phyloP scores from a whole-genome alignment of 2,888 invertebrate species.

The Amiota minor region DNA sequence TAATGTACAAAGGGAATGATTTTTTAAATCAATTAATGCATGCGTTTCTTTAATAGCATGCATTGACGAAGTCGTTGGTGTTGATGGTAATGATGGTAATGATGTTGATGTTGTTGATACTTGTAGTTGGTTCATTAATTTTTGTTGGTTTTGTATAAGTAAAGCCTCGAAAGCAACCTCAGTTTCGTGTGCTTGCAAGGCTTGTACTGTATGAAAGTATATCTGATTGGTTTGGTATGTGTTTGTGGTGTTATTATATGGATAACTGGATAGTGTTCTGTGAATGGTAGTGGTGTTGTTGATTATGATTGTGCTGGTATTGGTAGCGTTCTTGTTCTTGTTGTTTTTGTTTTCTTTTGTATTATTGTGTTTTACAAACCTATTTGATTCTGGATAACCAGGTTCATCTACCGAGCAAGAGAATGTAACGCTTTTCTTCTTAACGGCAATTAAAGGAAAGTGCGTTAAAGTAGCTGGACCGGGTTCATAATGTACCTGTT shows the following conservation, averaged over 20 bases:
- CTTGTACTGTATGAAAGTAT: conserved; percentile 65
- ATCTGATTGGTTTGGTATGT: conserved; percentile 43
- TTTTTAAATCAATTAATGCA: conserved; percentile 69
- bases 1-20: conserved; percentile 69
- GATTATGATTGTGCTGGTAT: conserved; percentile 32
- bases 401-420: conserved; percentile 87
- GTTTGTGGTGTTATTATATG: conserved; percentile 5
- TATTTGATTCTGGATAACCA: conserved; percentile 82
- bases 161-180: conserved; percentile 68
- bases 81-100: conserved; percentile 39
- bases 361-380: conserved; percentile 64
- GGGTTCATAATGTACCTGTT: conserved; percentile 79
- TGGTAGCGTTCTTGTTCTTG: conserved; percentile 29
- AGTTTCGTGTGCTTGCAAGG: conserved; percentile 63
- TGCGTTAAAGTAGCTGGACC: conserved; percentile 86
- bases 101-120: conserved; percentile 44
- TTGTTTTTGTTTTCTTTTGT: conserved; percentile 37
- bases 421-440: conserved; percentile 87
- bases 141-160: conserved; percentile 60
- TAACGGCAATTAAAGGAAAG: conserved; percentile 84
- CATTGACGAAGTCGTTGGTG: conserved; percentile 42
- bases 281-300: conserved; percentile 25
- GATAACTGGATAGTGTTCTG: neutral
- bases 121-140: conserved; percentile 41
- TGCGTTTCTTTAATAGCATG: conserved; percentile 68